These are phyloP conservation scores for Neotoxoptera formosana DNA, from an alignment of 1,140 invertebrate species.

Conservation along the genomic window DNA sequence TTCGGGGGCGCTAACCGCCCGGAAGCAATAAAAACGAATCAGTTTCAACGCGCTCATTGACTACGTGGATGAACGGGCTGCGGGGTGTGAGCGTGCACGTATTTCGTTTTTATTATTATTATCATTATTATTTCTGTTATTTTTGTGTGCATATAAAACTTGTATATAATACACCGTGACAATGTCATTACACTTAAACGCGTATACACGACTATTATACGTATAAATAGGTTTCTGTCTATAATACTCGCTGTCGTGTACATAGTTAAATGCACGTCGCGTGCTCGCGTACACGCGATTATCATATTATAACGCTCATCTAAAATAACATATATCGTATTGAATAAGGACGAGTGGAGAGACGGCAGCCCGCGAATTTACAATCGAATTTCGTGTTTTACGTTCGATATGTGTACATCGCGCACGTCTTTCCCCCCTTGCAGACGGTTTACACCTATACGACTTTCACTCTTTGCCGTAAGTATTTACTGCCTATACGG, in stretches of 20 bases:
- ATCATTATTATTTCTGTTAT: not conserved
- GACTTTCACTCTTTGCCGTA: not conserved
- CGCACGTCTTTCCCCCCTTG: not conserved
- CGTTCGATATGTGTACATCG: not conserved
- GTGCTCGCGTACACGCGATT: not conserved
- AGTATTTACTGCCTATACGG: no score
- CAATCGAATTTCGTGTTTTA: not conserved
- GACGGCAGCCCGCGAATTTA: not conserved
- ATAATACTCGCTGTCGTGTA: not conserved
- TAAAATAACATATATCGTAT: not conserved
- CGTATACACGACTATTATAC: not conserved
- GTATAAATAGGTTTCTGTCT: not conserved
- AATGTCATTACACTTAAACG: not conserved
- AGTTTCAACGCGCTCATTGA: not conserved
- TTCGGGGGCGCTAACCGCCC: slow-evolving; percentile 7
- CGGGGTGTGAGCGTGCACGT: not conserved
- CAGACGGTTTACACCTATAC: not conserved
- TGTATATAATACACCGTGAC: not conserved
- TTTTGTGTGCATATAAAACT: not conserved
- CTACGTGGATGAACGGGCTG: no score
- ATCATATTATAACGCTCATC: not conserved
- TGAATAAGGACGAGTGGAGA: not conserved
- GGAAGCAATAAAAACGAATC: slow-evolving; percentile 46
- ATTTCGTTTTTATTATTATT: not conserved
- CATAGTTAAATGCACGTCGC: no score